Conservation (phyloP, 2,113 vertebrate genomes). For the Cavia aperea region DNA sequence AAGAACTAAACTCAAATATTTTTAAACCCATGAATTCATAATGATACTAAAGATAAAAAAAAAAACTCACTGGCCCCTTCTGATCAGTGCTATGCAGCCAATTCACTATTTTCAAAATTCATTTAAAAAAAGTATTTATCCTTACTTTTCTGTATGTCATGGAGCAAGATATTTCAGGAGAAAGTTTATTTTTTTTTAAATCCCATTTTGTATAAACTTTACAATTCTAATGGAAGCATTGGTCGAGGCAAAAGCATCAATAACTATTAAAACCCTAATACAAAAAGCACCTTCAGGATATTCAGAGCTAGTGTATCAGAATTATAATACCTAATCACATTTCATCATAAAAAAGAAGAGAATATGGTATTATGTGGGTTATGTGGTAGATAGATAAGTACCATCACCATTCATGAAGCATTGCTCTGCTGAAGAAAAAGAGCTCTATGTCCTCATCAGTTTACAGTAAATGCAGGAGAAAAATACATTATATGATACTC, state of each 20-base stretch:
- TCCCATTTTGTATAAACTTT: not conserved
- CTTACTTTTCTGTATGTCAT: not conserved
- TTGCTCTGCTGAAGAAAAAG: not conserved
- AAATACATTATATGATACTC: not conserved
- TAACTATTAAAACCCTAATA: not conserved
- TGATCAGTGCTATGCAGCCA: not conserved
- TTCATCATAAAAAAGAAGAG: not conserved
- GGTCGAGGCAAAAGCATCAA: not conserved
- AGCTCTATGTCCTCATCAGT: not conserved
- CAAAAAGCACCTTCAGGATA: not conserved
- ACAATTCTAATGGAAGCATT: slow-evolving; percentile 8
- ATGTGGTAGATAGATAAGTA: not conserved
- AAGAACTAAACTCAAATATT: slow-evolving; percentile 1
- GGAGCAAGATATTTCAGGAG: not conserved
- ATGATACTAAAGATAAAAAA: slow-evolving; percentile 21
- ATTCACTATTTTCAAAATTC: slow-evolving; percentile 26
- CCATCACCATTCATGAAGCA: not conserved
- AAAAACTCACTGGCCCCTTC: not conserved
- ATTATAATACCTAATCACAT: not conserved
- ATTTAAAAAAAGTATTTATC: slow-evolving; percentile 3
- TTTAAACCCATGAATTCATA: slow-evolving; percentile 21
- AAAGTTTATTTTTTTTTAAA: not conserved
- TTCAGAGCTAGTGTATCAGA: slow-evolving; percentile 11
- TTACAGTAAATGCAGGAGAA: not conserved
- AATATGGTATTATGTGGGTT: not conserved